These are phyloP conservation scores for Heterodera carotae DNA, from an alignment of 1,140 invertebrate genomes.

Conservation along the genomic window DNA sequence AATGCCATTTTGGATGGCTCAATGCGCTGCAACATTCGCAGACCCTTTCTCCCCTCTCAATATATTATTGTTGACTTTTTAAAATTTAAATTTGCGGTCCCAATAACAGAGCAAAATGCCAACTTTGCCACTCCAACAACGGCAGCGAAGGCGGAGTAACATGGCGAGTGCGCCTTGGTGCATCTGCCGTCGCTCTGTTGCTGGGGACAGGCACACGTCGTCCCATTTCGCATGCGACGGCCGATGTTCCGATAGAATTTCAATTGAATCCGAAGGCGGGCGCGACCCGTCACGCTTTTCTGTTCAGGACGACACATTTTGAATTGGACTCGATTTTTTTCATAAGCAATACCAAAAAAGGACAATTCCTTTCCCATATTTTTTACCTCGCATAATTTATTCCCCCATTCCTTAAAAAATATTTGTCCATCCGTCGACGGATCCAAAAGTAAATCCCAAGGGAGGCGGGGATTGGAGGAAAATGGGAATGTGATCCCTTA, in stretches of 20 bases:
- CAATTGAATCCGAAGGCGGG: neutral
- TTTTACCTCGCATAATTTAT: neutral
- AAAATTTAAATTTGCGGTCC: no score
- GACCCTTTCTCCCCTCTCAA: no score
- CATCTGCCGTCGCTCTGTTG: neutral
- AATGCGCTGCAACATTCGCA: no score
- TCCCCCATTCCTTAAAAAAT: neutral
- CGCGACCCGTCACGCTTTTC: neutral
- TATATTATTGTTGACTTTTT: no score
- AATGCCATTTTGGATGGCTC: no score
- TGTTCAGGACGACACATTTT: no score
- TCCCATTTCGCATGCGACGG: neutral
- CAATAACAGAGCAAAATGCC: no score
- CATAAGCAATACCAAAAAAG: no score
- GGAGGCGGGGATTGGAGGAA: no score
- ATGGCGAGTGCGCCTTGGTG: constrained; percentile 20
- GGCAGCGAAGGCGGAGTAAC: constrained; percentile 35
- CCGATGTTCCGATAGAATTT: constrained; percentile 6
- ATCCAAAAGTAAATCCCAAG: neutral
- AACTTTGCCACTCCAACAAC: constrained; percentile 29
- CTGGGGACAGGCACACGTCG: constrained; percentile 1
- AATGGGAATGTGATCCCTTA: neutral
- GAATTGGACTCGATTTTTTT: no score
- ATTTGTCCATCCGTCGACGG: neutral
- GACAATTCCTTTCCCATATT: constrained; percentile 2